phyloP scores from a whole-genome alignment of 2,888 invertebrate species.

The Limnephilus marmoratus region DNA sequence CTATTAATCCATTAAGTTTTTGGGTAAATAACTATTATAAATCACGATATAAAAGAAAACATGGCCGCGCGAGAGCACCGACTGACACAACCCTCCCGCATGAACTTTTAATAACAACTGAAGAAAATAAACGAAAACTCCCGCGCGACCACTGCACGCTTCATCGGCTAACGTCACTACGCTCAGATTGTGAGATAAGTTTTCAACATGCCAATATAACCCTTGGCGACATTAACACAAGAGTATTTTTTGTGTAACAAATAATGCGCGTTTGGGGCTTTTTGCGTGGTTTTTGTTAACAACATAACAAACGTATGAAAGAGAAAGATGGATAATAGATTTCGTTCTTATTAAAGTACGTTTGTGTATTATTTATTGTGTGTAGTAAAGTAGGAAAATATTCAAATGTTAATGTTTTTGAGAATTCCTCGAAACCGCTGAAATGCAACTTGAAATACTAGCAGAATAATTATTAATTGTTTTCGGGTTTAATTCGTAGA shows the following conservation, averaged over 20 bases:
- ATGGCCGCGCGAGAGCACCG: slow-evolving; percentile 21
- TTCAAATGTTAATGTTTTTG: not conserved
- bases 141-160: slow-evolving; percentile 48
- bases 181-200: slow-evolving; percentile 33
- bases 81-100: slow-evolving; percentile 21
- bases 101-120: slow-evolving; percentile 49
- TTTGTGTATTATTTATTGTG: not conserved
- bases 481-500: too few relatives aligned
- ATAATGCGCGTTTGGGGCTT: not conserved
- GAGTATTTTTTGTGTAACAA: not conserved
- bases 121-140: slow-evolving; percentile 36
- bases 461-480: too few relatives aligned
- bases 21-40: slow-evolving; percentile 33
- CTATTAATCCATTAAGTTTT: not conserved
- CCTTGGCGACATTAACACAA: not conserved
- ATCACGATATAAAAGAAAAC: slow-evolving; percentile 29
- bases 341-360: not conserved
- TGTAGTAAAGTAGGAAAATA: not conserved
- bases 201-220: slow-evolving; percentile 16
- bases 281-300: not conserved
- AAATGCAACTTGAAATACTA: too few relatives aligned
- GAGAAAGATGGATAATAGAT: slow-evolving; percentile 28
- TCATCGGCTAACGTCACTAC: slow-evolving; percentile 57
- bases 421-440: not conserved
- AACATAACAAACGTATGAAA: slow-evolving; percentile 36